Percentiles rank a stretch among this genome's conserved stretches.
phyloP scores from a whole-genome alignment of 1,140 invertebrate genomes.

The Fopius arisanus region DNA sequence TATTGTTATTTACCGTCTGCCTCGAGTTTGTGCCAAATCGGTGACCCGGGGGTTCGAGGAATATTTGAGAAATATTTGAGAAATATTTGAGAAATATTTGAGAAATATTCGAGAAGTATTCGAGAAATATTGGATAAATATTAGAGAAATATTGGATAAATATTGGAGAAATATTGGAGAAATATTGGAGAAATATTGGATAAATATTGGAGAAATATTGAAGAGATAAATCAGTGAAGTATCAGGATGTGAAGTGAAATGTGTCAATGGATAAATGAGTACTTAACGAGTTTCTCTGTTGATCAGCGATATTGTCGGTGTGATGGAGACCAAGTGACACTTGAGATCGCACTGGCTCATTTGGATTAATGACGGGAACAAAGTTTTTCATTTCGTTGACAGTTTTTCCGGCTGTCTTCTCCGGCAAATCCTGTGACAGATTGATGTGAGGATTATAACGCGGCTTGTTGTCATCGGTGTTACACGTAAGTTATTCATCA shows the following conservation, averaged over 20 bases:
- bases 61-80: too few relatives aligned
- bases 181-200: too few relatives aligned
- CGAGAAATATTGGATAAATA: too few relatives aligned
- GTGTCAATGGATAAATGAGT: not conserved
- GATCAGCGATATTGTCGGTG: not conserved
- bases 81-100: too few relatives aligned
- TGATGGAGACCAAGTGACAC: slow-evolving; percentile 14
- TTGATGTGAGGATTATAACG: not conserved
- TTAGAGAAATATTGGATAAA: too few relatives aligned
- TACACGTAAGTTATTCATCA: slow-evolving; percentile 1
- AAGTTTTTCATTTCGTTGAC: slow-evolving; percentile 3
- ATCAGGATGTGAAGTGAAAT: not conserved
- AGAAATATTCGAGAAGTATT: too few relatives aligned
- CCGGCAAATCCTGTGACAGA: not conserved
- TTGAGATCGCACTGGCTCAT: not conserved
- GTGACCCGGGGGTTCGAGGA: too few relatives aligned
- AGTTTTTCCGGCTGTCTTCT: not conserved
- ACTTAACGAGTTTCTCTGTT: not conserved
- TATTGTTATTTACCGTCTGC: too few relatives aligned
- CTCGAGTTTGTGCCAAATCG: not conserved
- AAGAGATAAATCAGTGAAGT: not conserved
- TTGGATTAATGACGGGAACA: not conserved
- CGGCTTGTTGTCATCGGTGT: not conserved
- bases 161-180: too few relatives aligned
- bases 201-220: too few relatives aligned